These are phyloP conservation scores for Asteroscopus sphinx DNA, from an alignment of 2,888 invertebrate genomes.

Conservation along the genomic window DNA sequence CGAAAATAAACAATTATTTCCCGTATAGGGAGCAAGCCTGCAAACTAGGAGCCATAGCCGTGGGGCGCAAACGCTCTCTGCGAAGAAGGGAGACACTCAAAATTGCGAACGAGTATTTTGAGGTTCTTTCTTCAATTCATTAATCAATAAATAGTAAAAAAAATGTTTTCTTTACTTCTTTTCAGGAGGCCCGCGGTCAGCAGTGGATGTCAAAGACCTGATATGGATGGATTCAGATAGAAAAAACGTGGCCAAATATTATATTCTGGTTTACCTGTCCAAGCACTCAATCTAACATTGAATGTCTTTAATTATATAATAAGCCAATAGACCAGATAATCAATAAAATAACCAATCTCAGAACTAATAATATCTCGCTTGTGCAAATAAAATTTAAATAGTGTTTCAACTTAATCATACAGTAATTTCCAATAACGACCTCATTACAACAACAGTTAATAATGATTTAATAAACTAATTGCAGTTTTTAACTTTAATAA, in stretches of 20 bases:
- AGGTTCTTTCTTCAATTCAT: neutral
- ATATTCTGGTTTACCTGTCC: neutral
- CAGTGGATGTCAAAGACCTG: too few species aligned
- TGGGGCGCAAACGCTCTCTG: constrained; percentile 67
- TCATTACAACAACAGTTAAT: constrained; percentile 39
- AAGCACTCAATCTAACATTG: constrained; percentile 11
- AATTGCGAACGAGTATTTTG: constrained; percentile 13
- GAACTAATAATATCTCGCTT: constrained; percentile 13
- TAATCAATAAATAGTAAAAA: neutral
- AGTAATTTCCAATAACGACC: constrained; percentile 41
- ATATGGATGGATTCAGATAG: too few species aligned
- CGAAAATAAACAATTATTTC: constrained; percentile 89
- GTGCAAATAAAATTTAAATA: constrained; percentile 45
- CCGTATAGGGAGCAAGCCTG: constrained; percentile 75
- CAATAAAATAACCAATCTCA: constrained; percentile 22
- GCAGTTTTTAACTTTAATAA: constrained; percentile 48
- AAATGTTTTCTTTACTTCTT: neutral
- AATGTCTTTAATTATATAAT: constrained; percentile 10
- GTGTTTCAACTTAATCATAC: constrained; percentile 45
- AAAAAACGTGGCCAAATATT: neutral
- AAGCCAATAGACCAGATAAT: constrained; percentile 3
- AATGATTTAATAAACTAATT: constrained; percentile 55
- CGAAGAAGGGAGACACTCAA: constrained; percentile 57
- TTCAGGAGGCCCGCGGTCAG: too few species aligned
- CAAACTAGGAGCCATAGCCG: constrained; percentile 71